A percentile compares a stretch with the other conserved stretches of the same genome.
Conservation (phyloP, 2,797 vertebrate species). For the Pipistrellus kuhlii region DNA sequence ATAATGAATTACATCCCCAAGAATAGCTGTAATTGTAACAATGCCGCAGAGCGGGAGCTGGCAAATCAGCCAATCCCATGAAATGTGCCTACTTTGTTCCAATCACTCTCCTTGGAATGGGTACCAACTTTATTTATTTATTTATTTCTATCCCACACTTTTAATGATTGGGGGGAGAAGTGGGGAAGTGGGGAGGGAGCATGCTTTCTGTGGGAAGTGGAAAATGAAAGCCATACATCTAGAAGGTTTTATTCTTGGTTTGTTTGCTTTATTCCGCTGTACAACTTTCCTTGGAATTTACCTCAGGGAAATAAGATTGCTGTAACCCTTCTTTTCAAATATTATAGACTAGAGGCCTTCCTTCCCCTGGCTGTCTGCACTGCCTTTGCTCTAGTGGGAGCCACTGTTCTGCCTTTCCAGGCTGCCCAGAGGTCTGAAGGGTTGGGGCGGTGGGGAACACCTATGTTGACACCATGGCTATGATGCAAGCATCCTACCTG, state of each 20-base stretch:
- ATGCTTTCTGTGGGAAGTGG: conserved; percentile 81
- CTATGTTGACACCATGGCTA: too few relatives aligned
- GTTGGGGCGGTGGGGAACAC: too few relatives aligned
- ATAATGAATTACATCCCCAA: conserved; percentile 85
- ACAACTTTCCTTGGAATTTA: conserved; percentile 21
- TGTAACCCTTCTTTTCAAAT: conserved; percentile 53
- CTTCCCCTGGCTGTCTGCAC: too few relatives aligned
- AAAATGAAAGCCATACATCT: conserved; percentile 73
- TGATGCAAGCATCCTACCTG: too few relatives aligned
- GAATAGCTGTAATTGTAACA: conserved; percentile 86
- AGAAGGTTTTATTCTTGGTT: conserved; percentile 69
- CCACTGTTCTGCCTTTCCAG: too few relatives aligned
- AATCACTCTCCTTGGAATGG: conserved; percentile 84
- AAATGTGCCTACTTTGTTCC: conserved; percentile 83
- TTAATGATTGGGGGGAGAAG: conserved; percentile 78
- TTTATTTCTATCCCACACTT: conserved; percentile 83
- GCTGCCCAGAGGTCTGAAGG: too few relatives aligned
- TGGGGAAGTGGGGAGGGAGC: too few relatives aligned
- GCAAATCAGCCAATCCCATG: conserved; percentile 80
- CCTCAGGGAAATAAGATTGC: conserved; percentile 52
- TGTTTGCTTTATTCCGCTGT: conserved; percentile 26
- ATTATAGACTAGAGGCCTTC: conserved; percentile 12
- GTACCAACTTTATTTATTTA: conserved; percentile 84
- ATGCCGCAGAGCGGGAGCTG: conserved; percentile 82
- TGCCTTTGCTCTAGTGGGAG: too few relatives aligned